phyloP scores from a whole-genome alignment of 2,113 vertebrate genomes.

The Gavialis gangeticus region DNA sequence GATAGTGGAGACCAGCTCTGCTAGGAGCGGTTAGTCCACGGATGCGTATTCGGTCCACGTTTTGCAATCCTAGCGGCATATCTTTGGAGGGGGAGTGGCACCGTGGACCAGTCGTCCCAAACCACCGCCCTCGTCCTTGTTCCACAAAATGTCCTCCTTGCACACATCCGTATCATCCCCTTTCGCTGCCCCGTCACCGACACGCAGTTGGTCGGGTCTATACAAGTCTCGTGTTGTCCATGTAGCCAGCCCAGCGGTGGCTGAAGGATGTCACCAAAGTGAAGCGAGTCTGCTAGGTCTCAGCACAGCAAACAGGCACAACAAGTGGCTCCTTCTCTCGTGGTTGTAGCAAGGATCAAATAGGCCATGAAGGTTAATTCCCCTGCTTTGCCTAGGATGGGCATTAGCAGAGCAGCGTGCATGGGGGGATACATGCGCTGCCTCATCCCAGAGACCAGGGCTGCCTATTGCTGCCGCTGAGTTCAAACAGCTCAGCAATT shows the following conservation, averaged over 20 bases:
- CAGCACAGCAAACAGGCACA: neutral
- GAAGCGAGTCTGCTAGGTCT: neutral
- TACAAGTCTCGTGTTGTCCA: too few species aligned
- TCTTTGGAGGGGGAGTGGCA: neutral
- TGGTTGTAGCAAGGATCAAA: neutral
- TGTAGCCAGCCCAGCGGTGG: too few species aligned
- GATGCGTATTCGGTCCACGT: too few species aligned
- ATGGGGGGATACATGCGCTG: neutral
- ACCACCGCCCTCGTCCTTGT: neutral
- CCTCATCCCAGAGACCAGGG: neutral
- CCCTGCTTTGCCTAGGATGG: neutral
- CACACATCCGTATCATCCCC: neutral
- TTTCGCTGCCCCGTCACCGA: neutral
- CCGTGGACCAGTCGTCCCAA: neutral
- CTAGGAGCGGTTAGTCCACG: too few species aligned
- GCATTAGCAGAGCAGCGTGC: constrained; percentile 44
- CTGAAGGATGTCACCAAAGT: neutral
- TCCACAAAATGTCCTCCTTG: rapidly evolving
- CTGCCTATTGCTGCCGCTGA: neutral
- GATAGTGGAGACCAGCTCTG: too few species aligned
- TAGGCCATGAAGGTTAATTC: neutral
- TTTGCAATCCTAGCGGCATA: rapidly evolving
- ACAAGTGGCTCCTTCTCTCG: constrained; percentile 38
- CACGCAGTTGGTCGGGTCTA: too few species aligned
- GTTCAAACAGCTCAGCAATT: constrained; percentile 40